Conservation (phyloP, 2,888 invertebrate species). For the Zele albiditarsus region DNA sequence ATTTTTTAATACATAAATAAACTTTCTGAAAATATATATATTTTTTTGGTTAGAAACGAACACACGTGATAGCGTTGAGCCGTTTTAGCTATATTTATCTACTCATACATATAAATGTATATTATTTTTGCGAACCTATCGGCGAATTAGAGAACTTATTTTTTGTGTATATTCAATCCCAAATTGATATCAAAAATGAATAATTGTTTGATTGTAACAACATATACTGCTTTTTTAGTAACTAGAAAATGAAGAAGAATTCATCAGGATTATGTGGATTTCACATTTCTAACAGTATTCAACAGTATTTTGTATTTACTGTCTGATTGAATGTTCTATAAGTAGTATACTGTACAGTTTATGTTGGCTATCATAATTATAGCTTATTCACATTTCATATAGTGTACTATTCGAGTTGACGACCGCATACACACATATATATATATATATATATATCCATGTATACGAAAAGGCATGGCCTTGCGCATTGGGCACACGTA, state of each 20-base stretch:
- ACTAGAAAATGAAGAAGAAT: no score
- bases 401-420: neutral
- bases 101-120: no score
- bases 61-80: neutral
- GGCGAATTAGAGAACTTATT: no score
- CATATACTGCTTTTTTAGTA: no score
- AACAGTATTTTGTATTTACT: neutral
- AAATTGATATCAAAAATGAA: no score
- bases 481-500: conserved; percentile 17
- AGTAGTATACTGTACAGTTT: neutral
- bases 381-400: neutral
- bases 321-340: neutral
- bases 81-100: neutral
- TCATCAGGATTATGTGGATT: no score
- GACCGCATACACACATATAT: neutral
- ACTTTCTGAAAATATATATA: neutral
- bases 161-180: no score
- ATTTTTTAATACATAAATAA: neutral
- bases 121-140: no score
- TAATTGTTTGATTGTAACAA: no score
- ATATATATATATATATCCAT: no score
- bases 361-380: neutral
- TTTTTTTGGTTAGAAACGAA: conserved; percentile 24
- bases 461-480: conserved; percentile 18
- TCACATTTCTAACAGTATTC: no score